These are phyloP conservation scores for Apogon talboti DNA, from an alignment of 2,797 vertebrate genomes.

Conservation along the genomic window DNA sequence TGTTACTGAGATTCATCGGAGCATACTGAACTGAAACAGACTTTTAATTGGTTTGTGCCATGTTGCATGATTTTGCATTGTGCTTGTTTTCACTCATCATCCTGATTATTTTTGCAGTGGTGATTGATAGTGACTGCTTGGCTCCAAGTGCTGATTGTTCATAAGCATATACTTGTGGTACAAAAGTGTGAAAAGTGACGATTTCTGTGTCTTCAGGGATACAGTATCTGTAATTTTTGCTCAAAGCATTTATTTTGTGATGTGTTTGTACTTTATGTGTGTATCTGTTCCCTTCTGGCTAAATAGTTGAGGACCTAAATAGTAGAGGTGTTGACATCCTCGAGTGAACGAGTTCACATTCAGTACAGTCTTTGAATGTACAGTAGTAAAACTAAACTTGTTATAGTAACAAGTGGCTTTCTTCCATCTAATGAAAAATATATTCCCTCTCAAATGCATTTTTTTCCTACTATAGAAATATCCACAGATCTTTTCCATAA, in stretches of 20 bases:
- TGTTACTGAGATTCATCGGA: background rate
- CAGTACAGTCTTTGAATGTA: background rate
- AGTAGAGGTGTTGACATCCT: constrained; percentile 23
- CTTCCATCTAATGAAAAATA: background rate
- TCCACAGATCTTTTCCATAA: background rate
- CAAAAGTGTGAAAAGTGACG: background rate
- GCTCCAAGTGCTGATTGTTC: constrained; percentile 26
- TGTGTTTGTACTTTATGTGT: background rate
- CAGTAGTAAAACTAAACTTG: constrained; percentile 19
- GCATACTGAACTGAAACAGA: constrained; percentile 4
- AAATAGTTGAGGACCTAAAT: constrained; percentile 19
- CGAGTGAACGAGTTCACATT: background rate
- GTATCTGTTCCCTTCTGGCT: constrained; percentile 9
- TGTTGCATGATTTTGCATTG: constrained; percentile 6
- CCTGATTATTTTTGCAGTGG: constrained; percentile 2
- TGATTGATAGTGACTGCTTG: constrained; percentile 3
- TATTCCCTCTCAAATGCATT: background rate
- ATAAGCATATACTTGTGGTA: constrained; percentile 10
- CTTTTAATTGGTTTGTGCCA: constrained; percentile 7
- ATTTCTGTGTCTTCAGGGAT: constrained; percentile 8
- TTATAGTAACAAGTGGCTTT: constrained; percentile 11
- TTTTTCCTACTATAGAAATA: background rate
- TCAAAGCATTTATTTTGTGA: constrained; percentile 13
- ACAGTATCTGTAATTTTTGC: background rate
- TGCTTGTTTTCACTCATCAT: constrained; percentile 4